phyloP scores from a whole-genome alignment of 2,113 vertebrate species.

The Phocoena sinus region DNA sequence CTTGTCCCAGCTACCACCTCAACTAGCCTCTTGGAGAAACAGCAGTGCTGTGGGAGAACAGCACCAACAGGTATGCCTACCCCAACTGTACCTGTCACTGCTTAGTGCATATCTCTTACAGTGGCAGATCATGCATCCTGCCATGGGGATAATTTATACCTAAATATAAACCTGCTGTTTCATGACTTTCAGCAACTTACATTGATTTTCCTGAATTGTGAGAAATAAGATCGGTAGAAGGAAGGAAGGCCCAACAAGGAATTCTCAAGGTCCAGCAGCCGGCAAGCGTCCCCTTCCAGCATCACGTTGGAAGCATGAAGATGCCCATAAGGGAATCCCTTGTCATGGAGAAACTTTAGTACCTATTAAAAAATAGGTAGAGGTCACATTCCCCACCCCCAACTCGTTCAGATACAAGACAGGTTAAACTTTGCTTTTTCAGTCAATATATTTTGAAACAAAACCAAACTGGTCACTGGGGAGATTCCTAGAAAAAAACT shows the following conservation, averaged over 20 bases:
- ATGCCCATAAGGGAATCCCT: slow-evolving; percentile 92
- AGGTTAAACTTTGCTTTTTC: neutral
- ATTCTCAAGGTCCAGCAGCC: slow-evolving; percentile 93
- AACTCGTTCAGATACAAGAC: neutral
- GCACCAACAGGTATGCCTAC: neutral
- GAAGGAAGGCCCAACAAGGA: slow-evolving; percentile 93
- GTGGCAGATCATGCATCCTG: neutral
- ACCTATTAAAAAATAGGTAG: slow-evolving; percentile 75
- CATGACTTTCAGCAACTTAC: slow-evolving; percentile 78
- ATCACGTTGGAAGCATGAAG: slow-evolving; percentile 93
- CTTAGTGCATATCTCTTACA: neutral
- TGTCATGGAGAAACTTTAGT: slow-evolving; percentile 93
- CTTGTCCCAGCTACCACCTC: neutral
- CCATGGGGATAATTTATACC: neutral
- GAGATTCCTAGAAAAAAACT: too few species aligned
- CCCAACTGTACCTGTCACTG: neutral
- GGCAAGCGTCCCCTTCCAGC: slow-evolving; percentile 91
- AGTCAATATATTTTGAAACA: slow-evolving; percentile 7
- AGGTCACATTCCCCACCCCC: neutral
- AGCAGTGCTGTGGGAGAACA: neutral
- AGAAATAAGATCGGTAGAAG: slow-evolving; percentile 88
- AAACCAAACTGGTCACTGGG: neutral
- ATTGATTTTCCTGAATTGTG: slow-evolving; percentile 94
- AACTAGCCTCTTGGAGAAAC: neutral
- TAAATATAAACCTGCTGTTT: neutral